These are phyloP conservation scores for Microplitis demolitor DNA, from an alignment of 1,140 invertebrate genomes.

Conservation along the genomic window DNA sequence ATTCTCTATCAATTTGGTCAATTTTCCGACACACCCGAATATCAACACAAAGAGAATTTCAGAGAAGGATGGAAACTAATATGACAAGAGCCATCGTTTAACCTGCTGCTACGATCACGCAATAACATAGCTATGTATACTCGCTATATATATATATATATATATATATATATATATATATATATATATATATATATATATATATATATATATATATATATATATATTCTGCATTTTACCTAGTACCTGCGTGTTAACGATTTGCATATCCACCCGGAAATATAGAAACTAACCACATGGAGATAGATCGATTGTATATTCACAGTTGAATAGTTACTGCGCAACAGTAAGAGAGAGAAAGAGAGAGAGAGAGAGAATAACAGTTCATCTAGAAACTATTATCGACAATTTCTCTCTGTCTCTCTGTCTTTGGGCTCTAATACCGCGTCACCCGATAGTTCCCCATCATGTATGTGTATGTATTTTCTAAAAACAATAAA, in stretches of 20 bases:
- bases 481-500: no score
- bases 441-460: no score
- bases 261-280: conserved; percentile 13
- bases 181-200: conserved; percentile 2
- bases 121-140: background rate
- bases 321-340: background rate
- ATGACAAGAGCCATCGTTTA: conserved; percentile 16
- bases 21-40: background rate
- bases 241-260: background rate
- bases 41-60: background rate
- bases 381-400: background rate
- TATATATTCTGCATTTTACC: background rate
- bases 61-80: background rate
- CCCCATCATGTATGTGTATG: no score
- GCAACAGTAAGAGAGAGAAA: no score
- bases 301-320: background rate
- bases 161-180: background rate
- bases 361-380: background rate
- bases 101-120: background rate
- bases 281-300: conserved; percentile 8
- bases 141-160: background rate
- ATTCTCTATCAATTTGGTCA: background rate
- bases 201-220: background rate
- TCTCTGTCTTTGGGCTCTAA: no score
- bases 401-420: background rate